phyloP scores from a whole-genome alignment of 2,888 invertebrate species.

The Aproaerema taeniolella region DNA sequence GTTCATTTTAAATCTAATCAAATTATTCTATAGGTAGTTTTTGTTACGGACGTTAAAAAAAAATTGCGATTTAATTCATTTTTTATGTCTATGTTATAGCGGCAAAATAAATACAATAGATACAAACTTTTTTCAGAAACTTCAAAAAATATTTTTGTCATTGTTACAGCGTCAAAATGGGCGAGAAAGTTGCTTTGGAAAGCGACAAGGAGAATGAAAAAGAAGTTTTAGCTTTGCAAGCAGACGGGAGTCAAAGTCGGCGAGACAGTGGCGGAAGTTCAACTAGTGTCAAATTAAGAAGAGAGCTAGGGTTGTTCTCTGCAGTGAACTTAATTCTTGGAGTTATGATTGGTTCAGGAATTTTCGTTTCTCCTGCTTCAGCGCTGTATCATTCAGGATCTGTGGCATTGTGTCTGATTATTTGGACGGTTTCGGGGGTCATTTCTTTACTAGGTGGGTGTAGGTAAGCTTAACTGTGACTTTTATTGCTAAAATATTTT shows the following conservation, averaged over 20 bases:
- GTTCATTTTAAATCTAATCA: no score
- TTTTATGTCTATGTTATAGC: no score
- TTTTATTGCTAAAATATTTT: no score
- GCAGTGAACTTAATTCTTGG: slow-evolving; percentile 90
- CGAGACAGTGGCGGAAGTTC: slow-evolving; percentile 1
- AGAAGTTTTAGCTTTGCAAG: slow-evolving; percentile 15
- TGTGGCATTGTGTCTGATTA: slow-evolving; percentile 85
- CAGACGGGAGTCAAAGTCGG: slow-evolving; percentile 1
- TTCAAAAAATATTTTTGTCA: neutral
- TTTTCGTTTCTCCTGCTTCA: slow-evolving; percentile 89
- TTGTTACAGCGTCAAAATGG: slow-evolving; percentile 12
- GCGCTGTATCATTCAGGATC: slow-evolving; percentile 87
- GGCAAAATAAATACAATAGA: no score
- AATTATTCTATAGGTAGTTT: no score
- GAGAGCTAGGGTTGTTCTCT: slow-evolving; percentile 87
- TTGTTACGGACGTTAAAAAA: no score
- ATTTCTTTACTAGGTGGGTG: slow-evolving; percentile 86
- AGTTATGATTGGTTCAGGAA: slow-evolving; percentile 94
- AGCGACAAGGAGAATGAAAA: slow-evolving; percentile 22
- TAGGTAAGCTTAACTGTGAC: slow-evolving; percentile 43
- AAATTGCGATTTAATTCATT: no score
- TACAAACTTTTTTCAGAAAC: no score
- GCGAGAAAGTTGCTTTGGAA: slow-evolving; percentile 21
- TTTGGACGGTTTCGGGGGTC: slow-evolving; percentile 88
- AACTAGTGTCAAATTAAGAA: slow-evolving; percentile 79